Percentiles rank a stretch among this genome's conserved stretches.
Conservation (phyloP, 2,797 vertebrate species). For the Thunnus albacares region DNA sequence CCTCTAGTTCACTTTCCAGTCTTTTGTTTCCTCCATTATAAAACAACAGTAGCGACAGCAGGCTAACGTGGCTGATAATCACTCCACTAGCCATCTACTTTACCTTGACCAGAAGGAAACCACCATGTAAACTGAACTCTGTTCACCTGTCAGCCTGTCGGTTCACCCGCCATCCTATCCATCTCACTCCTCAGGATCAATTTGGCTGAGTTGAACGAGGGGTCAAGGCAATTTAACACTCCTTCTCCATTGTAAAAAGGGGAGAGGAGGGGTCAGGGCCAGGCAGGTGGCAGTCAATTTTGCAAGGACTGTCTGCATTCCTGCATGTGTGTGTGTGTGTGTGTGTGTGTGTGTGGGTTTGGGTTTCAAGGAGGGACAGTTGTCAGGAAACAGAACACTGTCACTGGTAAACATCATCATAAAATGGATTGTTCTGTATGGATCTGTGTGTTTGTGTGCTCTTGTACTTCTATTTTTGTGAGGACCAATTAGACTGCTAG, state of each 20-base stretch:
- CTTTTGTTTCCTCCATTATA: conserved; percentile 15
- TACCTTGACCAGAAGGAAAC: conserved; percentile 59
- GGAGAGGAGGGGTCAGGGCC: conserved; percentile 54
- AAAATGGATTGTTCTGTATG: conserved; percentile 28
- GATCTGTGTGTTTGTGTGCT: conserved; percentile 2
- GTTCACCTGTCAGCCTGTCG: conserved; percentile 34
- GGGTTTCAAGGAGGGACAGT: conserved; percentile 5
- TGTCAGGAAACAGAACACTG: conserved; percentile 58
- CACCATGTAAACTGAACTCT: conserved; percentile 64
- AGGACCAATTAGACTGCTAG: neutral
- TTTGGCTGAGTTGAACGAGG: conserved; percentile 76
- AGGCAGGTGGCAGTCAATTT: conserved; percentile 72
- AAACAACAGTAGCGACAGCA: conserved; percentile 42
- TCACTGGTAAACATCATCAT: conserved; percentile 49
- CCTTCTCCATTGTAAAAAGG: conserved; percentile 64
- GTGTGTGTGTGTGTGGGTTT: conserved; percentile 15
- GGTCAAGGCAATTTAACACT: conserved; percentile 84
- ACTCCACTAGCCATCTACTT: conserved; percentile 44
- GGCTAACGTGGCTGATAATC: conserved; percentile 29
- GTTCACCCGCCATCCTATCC: conserved; percentile 58
- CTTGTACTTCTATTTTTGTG: neutral
- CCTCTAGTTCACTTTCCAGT: too few species aligned
- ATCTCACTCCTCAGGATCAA: conserved; percentile 66
- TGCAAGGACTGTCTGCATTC: conserved; percentile 55
- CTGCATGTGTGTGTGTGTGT: conserved; percentile 36